phyloP scores from a whole-genome alignment of 2,888 invertebrate genomes.

The Quadroppia sp. region DNA sequence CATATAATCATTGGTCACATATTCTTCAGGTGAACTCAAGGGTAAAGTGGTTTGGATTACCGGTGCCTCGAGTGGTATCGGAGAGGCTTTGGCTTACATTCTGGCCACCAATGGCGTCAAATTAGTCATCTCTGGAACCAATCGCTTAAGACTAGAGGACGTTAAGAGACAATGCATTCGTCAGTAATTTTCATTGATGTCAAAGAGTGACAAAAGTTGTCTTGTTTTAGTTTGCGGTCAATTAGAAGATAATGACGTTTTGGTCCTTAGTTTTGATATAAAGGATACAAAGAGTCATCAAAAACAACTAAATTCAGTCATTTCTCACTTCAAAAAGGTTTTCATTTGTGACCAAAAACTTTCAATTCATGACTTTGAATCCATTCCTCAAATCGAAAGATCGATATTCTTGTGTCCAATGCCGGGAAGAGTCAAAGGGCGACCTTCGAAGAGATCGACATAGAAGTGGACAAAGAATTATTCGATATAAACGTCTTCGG shows the following conservation, averaged over 20 bases:
- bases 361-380: not conserved
- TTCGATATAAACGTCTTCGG: conserved; percentile 75
- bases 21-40: conserved; percentile 52
- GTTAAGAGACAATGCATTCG: conserved; percentile 65
- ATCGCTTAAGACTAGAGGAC: conserved; percentile 61
- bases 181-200: no score
- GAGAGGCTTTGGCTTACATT: conserved; percentile 66
- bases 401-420: conserved; percentile 75
- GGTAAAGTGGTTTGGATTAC: conserved; percentile 77
- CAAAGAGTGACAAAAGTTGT: no score
- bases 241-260: conserved; percentile 43
- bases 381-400: conserved; percentile 50
- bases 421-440: conserved; percentile 75
- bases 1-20: not conserved
- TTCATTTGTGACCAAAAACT: no score
- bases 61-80: conserved; percentile 76
- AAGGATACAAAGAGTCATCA: conserved; percentile 50
- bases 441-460: conserved; percentile 64
- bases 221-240: conserved; percentile 38
- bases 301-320: conserved; percentile 50
- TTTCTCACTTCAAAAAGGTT: conserved; percentile 57
- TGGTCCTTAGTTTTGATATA: conserved; percentile 46
- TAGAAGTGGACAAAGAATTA: conserved; percentile 67
- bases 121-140: conserved; percentile 65
- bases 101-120: conserved; percentile 65